Evolutionary conservation across 1,140 invertebrate species (phyloP).

Genomic region (Trichonephila clavipes): DNA sequence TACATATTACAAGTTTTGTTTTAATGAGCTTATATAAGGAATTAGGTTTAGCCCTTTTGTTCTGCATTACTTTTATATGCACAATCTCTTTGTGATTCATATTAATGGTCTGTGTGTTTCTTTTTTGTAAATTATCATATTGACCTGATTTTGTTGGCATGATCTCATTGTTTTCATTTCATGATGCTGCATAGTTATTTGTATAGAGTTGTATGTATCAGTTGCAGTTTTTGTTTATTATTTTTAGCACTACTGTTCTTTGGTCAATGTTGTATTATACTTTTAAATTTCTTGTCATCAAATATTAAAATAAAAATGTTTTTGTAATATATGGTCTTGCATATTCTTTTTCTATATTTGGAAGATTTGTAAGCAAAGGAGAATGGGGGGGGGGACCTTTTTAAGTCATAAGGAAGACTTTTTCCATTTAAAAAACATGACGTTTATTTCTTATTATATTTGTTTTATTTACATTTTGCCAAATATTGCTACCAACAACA

Average conservation of each 20-base stretch:
- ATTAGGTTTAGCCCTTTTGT: not conserved
- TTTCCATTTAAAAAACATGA: too few species aligned
- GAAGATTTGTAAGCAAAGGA: too few species aligned
- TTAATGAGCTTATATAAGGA: constrained; percentile 42
- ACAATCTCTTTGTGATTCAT: constrained; percentile 8
- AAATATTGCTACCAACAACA: too few species aligned
- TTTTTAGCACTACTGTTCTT: constrained; percentile 16
- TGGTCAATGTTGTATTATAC: constrained; percentile 42
- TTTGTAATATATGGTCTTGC: not conserved
- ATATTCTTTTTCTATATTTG: too few species aligned
- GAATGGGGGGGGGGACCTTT: too few species aligned
- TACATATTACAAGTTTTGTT: not conserved
- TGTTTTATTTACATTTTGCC: too few species aligned
- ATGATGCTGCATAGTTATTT: constrained; percentile 21
- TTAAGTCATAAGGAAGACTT: too few species aligned
- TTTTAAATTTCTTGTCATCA: constrained; percentile 26
- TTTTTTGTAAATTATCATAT: constrained; percentile 25
- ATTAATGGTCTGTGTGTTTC: not conserved
- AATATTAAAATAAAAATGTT: not conserved
- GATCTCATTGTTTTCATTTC: constrained; percentile 54
- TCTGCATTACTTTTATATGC: constrained; percentile 28
- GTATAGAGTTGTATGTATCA: constrained; percentile 29
- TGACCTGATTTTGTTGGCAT: constrained; percentile 23
- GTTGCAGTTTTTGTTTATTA: constrained; percentile 6
- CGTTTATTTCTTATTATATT: too few species aligned